A percentile compares a stretch with the other conserved stretches of the same genome.
Evolutionary conservation across 1,140 invertebrate genomes (phyloP).

Genomic region (Propsilocerus akamusi): DNA sequence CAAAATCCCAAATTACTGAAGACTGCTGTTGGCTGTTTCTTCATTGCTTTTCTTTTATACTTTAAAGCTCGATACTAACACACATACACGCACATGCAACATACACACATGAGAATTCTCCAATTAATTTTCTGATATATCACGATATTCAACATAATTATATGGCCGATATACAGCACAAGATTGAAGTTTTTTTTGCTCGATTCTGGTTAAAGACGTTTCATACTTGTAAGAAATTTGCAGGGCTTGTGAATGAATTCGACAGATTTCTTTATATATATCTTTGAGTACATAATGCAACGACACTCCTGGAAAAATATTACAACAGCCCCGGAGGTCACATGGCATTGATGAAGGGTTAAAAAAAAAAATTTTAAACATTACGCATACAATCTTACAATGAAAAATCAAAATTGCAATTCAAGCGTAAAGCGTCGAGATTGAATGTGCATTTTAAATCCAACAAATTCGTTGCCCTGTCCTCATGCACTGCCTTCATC

Average conservation of each 20-base stretch:
- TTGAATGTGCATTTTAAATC: neutral
- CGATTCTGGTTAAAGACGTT: neutral
- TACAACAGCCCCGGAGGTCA: neutral
- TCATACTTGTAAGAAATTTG: neutral
- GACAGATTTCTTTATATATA: neutral
- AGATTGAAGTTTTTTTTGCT: slow-evolving; percentile 1
- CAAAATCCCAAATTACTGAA: no score
- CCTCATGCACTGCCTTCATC: neutral
- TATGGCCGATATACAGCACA: neutral
- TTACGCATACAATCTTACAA: neutral
- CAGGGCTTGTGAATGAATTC: neutral
- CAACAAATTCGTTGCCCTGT: neutral
- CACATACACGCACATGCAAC: no score
- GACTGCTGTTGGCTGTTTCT: no score
- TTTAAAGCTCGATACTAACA: no score
- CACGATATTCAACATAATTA: slow-evolving; percentile 3
- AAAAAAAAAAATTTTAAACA: neutral
- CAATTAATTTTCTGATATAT: slow-evolving; percentile 4
- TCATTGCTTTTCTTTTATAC: no score
- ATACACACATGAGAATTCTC: no score
- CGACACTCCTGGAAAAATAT: neutral
- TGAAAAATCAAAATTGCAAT: neutral
- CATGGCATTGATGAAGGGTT: neutral
- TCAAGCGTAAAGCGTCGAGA: neutral
- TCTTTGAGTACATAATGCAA: neutral